Evolutionary conservation across 2,113 vertebrate genomes (phyloP), one percentile per base, ranked within the genome.

Genomic region (Lota lota): DNA sequence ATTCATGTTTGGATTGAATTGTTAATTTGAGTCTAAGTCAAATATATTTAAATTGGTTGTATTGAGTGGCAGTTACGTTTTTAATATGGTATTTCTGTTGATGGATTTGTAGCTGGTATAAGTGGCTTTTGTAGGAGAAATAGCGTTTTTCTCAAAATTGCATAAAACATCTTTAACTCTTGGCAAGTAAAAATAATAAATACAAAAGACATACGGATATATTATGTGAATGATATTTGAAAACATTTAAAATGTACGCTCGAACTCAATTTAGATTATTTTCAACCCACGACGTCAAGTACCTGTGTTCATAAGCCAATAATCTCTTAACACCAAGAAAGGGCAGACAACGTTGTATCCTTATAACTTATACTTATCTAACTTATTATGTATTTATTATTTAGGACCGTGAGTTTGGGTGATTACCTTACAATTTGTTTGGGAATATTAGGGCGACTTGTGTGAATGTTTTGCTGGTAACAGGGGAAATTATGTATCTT

Each of bases 141-240:
- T 50, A 53, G 3, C 51, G 11, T 10, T 56, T 56, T 4, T 56
- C n/a, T 56, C 16, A 47, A 3, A 33, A 11, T 47, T 47, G 10
- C 40, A 12, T 10, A 47, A 47, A 12, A 47, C 40, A 1, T 64
- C 53, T 70, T 8, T 60, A 60, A 54, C 64, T 81, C 40, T 47
- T 47, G 40, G 40, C 40, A 12, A 47, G 7, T 47, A 47, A 28
- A 28, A 28, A 28, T 28, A 28, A 28, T 28, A 28, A 28, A 47
- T 12, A 47, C 40, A 11, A 12, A 47, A 47, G 11, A 47, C 40
- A 11, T 5, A 47, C 1, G 40, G 40, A 47, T 47, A 47, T 47
- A 47, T 10, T 47, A 47, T 12, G 40, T 47, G 82, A 77, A 86
- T 85, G 84, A 50, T 56, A 47, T 47, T 10, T 14, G 40, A 14